Evolutionary conservation across 1,140 invertebrate species (phyloP).

Genomic region (Drosophila nigromelanica): DNA sequence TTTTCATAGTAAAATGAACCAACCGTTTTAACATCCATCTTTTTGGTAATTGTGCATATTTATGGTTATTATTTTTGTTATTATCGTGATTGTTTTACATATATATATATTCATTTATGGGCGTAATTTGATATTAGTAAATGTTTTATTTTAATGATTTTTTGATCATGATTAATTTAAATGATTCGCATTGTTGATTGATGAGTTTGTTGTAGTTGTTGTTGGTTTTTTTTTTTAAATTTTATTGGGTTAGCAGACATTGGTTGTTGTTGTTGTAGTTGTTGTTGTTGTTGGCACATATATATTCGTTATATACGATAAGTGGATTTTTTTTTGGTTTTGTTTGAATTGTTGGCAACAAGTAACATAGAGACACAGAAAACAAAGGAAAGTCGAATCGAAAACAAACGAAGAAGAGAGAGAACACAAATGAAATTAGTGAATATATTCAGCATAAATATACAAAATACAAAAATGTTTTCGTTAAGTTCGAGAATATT

Average conservation of each 20-base stretch:
- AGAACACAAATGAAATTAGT: conserved; percentile 81
- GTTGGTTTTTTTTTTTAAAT: conserved; percentile 20
- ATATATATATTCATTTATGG: conserved; percentile 40
- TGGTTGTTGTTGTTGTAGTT: conserved; percentile 35
- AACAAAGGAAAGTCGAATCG: conserved; percentile 64
- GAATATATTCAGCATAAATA: conserved; percentile 53
- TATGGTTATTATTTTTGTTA: conserved; percentile 47
- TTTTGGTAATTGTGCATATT: conserved; percentile 69
- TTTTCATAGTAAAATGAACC: conserved; percentile 97
- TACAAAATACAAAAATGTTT: conserved; percentile 19
- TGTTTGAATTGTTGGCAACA: conserved; percentile 34
- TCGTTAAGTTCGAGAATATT: conserved; percentile 25
- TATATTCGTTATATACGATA: conserved; percentile 24
- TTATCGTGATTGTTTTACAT: conserved; percentile 37
- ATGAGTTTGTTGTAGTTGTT: conserved; percentile 37
- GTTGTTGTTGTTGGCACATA: conserved; percentile 40
- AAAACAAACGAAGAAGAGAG: conserved; percentile 54
- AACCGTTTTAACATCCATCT: conserved; percentile 97
- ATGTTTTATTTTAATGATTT: conserved; percentile 44
- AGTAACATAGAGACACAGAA: conserved; percentile 49
- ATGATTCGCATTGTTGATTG: conserved; percentile 51
- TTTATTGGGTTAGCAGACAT: conserved; percentile 60
- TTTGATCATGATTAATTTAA: conserved; percentile 19
- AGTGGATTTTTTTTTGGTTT: conserved; percentile 17
- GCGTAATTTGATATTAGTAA: conserved; percentile 35